These are phyloP conservation scores for Eira barbara DNA, from an alignment of 2,113 vertebrate genomes.

Conservation along the genomic window DNA sequence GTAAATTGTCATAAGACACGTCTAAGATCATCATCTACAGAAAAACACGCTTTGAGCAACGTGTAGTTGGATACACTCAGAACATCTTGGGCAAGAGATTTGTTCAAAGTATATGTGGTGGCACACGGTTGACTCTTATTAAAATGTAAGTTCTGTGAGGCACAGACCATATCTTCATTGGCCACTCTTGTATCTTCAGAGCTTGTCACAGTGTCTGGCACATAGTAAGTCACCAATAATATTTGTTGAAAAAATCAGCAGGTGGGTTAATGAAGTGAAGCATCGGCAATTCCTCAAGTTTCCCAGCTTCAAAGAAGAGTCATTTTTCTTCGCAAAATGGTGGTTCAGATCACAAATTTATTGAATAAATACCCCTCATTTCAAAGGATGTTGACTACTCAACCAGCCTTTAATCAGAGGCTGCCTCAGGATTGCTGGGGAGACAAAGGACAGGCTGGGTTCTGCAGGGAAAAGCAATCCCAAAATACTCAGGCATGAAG, in stretches of 20 bases:
- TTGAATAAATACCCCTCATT: not conserved
- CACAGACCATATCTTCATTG: not conserved
- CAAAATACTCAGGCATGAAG: not conserved
- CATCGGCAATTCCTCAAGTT: not conserved
- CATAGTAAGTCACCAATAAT: not conserved
- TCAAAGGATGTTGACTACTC: not conserved
- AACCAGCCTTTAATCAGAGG: not conserved
- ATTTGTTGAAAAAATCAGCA: not conserved
- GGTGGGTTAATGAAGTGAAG: not conserved
- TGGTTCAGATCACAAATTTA: not conserved
- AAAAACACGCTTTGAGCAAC: not conserved
- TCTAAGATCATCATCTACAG: not conserved
- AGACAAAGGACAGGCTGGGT: not conserved
- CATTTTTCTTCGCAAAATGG: not conserved
- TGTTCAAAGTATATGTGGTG: not conserved
- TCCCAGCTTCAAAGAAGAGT: not conserved
- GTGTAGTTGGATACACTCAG: not conserved
- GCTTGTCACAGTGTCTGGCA: not conserved
- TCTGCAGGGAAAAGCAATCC: not conserved
- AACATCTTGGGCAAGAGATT: not conserved
- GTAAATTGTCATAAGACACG: not conserved
- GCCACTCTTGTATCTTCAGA: not conserved
- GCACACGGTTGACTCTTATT: not conserved
- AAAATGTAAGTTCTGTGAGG: not conserved
- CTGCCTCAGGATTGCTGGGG: not conserved